Base-by-base conservation (phyloP, 1,140 invertebrate genomes). In the Octopus bimaculoides region DNA sequence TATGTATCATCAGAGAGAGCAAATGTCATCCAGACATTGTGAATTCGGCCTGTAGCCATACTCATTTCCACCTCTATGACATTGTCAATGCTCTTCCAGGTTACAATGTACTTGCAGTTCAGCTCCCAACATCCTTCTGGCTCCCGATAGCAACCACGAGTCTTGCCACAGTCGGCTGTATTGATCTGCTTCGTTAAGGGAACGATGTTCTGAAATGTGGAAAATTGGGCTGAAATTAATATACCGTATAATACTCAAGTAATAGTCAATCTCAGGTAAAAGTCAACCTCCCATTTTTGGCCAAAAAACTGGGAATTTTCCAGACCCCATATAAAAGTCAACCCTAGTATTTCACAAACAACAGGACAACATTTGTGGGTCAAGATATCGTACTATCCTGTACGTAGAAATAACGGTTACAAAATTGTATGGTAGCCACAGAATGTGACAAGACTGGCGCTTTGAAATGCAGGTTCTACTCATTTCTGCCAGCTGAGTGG, bases 61-160 rank as follows among this genome's bases (percentile, higher is more conserved):
- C 86, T 84, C 75, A 87, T 82, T 77, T 88, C 87, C 81, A 87
- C 86, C 52, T 76, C 69, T 61, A 84, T 82, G 9, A 52, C 20
- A 3, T 76, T 52, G 20, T 78, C 75, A 0, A 80, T 53, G 53
- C 78, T 78, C 56, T 69, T 79, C 89, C 89, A 89, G 8, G 88
- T 89, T 26, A 87, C 85, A n/a, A 89, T 86, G 77, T 86, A 86
- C 71, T 87, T 83, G 82, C 89, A 89, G 53, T 87, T 83, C 8
- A 85, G 81, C 73, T 87, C 86, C 78, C 78, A 77, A 80, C 89
- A 89, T 14, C 84, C 86, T 20, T 84, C 80, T 4, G 89, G 89
- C 10, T 87, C 82, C 14, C 89, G 81, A 83, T 86, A 89, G 79
- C 89, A 89, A 9, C 87, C 87, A 75, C 88, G 89, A 0, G 66